Evolutionary conservation across 2,888 invertebrate genomes (phyloP).

Genomic region (Calameuta filiformis): DNA sequence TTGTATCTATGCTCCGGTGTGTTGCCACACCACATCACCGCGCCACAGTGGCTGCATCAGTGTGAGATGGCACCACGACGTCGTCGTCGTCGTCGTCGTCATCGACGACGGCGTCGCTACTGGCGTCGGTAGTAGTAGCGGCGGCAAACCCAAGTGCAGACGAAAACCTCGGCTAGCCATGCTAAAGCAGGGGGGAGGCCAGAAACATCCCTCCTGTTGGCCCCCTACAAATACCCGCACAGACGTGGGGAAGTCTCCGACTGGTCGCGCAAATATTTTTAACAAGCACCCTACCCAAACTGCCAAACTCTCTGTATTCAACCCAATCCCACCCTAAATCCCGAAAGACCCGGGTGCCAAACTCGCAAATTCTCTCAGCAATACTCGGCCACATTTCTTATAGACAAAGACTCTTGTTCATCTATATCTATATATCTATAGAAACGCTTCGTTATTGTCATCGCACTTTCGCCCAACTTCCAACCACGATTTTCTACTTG

Average conservation of each 20-base stretch:
- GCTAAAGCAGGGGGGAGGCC: neutral
- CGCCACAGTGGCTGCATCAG: constrained; percentile 7
- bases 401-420: neutral
- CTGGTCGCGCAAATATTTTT: constrained; percentile 38
- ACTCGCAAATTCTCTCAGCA: constrained; percentile 19
- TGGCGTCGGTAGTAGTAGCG: constrained; percentile 18
- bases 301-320: neutral
- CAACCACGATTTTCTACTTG: neutral
- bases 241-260: constrained; percentile 11
- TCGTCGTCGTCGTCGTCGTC: constrained; percentile 16
- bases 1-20: constrained; percentile 34
- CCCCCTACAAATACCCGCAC: neutral
- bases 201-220: neutral
- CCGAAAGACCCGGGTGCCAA: constrained; percentile 2
- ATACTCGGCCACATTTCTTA: neutral
- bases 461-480: neutral
- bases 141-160: neutral
- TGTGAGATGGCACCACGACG: constrained; percentile 8
- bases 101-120: constrained; percentile 12
- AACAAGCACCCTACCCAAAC: constrained; percentile 15
- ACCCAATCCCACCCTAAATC: neutral
- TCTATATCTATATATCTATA: neutral
- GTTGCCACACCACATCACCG: constrained; percentile 8
- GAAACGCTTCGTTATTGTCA: neutral
- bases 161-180: neutral